Conservation (phyloP, 2,113 vertebrate genomes). For the Erythrocercus mccallii region DNA sequence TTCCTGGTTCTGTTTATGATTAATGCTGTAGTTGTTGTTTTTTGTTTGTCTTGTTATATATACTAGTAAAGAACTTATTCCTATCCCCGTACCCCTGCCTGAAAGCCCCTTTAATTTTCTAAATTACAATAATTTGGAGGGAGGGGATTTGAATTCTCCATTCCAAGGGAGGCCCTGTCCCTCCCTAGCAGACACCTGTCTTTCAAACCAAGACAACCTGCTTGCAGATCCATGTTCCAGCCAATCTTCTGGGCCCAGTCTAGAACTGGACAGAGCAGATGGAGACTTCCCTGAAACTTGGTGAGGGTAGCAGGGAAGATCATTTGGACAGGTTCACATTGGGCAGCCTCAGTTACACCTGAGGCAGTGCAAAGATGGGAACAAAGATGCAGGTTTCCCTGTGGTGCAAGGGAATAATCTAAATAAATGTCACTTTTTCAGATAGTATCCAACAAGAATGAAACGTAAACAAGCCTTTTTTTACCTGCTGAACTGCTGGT, state of each 20-base stretch:
- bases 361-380: neutral
- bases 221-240: neutral
- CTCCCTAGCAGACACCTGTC: too few relatives aligned
- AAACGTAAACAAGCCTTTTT: neutral
- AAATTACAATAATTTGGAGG: too few relatives aligned
- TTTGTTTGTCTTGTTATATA: too few relatives aligned
- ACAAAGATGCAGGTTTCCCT: neutral
- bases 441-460: neutral
- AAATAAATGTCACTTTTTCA: neutral
- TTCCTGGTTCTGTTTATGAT: too few relatives aligned
- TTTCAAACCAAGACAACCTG: too few relatives aligned
- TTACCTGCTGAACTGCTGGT: slow-evolving; percentile 98
- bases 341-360: neutral
- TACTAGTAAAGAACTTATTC: too few relatives aligned
- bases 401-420: neutral
- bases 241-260: neutral
- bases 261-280: neutral
- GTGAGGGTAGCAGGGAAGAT: neutral
- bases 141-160: too few relatives aligned
- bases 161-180: too few relatives aligned
- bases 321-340: neutral
- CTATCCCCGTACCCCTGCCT: too few relatives aligned
- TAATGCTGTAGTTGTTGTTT: too few relatives aligned
- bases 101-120: too few relatives aligned
- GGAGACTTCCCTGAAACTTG: neutral